Conservation (phyloP, 2,888 invertebrate genomes). For the Rutpela maculata region DNA sequence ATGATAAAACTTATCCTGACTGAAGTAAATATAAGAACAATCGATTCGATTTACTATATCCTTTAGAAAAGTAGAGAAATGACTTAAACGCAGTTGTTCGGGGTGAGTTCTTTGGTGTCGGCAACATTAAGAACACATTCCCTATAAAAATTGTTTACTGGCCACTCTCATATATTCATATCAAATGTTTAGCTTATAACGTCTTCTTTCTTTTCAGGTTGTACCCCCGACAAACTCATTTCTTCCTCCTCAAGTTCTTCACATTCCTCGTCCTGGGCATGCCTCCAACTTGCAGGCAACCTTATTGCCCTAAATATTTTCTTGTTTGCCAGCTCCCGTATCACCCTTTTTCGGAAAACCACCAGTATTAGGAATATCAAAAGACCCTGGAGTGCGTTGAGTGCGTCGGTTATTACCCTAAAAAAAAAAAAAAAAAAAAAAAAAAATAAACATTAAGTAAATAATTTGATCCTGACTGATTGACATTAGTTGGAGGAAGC, state of each 20-base stretch:
- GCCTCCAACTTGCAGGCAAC: conserved; percentile 69
- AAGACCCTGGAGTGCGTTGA: conserved; percentile 80
- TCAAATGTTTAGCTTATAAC: neutral
- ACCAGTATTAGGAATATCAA: conserved; percentile 79
- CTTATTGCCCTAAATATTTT: conserved; percentile 60
- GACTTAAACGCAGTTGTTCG: neutral
- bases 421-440: conserved; percentile 60
- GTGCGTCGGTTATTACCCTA: conserved; percentile 78
- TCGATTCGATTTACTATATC: neutral
- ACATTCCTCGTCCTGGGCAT: conserved; percentile 75
- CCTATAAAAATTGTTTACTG: neutral
- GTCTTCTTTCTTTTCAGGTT: neutral
- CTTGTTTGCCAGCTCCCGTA: conserved; percentile 75
- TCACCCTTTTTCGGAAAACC: conserved; percentile 76
- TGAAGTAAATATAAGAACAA: neutral
- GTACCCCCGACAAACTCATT: conserved; percentile 31
- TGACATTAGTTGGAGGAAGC: too few relatives aligned
- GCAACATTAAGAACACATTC: neutral
- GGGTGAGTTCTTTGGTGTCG: conserved; percentile 1
- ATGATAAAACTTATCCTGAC: too few relatives aligned
- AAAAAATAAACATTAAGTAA: neutral
- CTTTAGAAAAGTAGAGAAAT: neutral
- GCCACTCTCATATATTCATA: neutral
- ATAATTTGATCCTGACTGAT: too few relatives aligned
- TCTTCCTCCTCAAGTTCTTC: conserved; percentile 62